Evolutionary conservation across 2,797 vertebrate species (phyloP), one percentile per base, ranked within the genome.

Genomic region (Sparus aurata): DNA sequence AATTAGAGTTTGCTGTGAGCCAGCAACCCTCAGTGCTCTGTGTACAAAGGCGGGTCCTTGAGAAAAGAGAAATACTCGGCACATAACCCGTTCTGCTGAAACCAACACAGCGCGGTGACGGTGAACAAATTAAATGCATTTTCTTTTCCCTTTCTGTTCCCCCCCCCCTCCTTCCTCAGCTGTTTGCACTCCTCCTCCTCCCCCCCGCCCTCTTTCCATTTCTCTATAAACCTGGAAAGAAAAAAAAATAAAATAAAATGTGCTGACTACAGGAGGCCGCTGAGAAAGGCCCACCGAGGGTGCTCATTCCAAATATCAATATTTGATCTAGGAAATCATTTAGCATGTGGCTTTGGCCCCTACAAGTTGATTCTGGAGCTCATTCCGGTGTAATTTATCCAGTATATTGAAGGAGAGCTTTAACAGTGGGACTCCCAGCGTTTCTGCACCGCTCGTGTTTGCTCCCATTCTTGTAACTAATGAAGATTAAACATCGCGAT

Each of bases 1-100:
- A 95, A 95, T 95, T 93, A 94, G 89, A 92, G 85, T 93, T 92
- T 91, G 90, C 87, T 92, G 91, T 90, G 91, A 90, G 93, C 88
- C 91, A 91, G 85, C 88, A 92, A 75, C 85, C 77, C 61, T 90
- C 69, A 22, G 73, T 46, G 87, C 91, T 79, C 83, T 63, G 77
- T 88, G 85, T 81, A 88, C 86, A 76, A 90, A 90, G 82, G 83
- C 89, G 78, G 91, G 90, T 88, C 91, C 90, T 92, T 88, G 89
- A 91, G 90, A 90, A 86, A 75, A 90, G 74, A 86, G 85, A 92
- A 91, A 92, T 90, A 86, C 89, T 91, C 79, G 17, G 62, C 77
- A 73, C 73, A 79, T 55, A 87, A 88, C 67, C 66, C 64, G 81
- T 88, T 92, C 88, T 82, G 85, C 90, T 89, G 87, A 89, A 92